A percentile compares a stretch with the other conserved stretches of the same genome.
Evolutionary conservation across 2,888 invertebrate genomes (phyloP).

Genomic region (Dolomedes plantarius): DNA sequence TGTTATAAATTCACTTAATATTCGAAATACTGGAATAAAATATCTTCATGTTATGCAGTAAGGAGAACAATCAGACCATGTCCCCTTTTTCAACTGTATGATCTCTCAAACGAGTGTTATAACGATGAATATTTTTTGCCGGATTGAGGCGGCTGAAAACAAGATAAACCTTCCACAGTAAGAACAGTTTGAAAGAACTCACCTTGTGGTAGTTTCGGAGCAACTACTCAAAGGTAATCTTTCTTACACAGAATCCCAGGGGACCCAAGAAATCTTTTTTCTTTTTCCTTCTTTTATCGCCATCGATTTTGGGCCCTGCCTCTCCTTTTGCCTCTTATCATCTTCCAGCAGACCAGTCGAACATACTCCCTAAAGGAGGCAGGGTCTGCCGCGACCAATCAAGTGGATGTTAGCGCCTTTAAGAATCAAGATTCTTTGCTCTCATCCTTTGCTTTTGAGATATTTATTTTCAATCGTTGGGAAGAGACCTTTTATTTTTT

Average conservation of each 20-base stretch:
- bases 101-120: too few relatives aligned
- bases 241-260: slow-evolving; percentile 41
- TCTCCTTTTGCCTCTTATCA: slow-evolving; percentile 51
- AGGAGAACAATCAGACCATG: too few relatives aligned
- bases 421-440: slow-evolving; percentile 35
- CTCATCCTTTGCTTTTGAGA: slow-evolving; percentile 4
- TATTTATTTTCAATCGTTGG: slow-evolving; percentile 24
- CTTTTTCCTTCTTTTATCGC: slow-evolving; percentile 26
- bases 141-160: too few relatives aligned
- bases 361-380: slow-evolving; percentile 29
- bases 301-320: slow-evolving; percentile 41
- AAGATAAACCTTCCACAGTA: slow-evolving; percentile 22
- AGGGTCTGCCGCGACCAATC: slow-evolving; percentile 29
- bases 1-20: too few relatives aligned
- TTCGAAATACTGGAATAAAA: too few relatives aligned
- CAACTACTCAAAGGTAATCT: slow-evolving; percentile 37
- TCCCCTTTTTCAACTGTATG: too few relatives aligned
- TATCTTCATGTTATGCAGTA: too few relatives aligned
- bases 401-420: slow-evolving; percentile 45
- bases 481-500: neutral
- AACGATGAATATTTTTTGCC: too few relatives aligned
- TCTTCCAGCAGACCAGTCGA: slow-evolving; percentile 48
- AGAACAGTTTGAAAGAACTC: slow-evolving; percentile 17
- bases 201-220: slow-evolving; percentile 47
- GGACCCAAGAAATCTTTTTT: slow-evolving; percentile 22